A percentile compares a stretch with the other conserved stretches of the same genome.
These are phyloP conservation scores for Drosophila basisetae DNA, from an alignment of 2,888 invertebrate genomes.

Conservation along the genomic window DNA sequence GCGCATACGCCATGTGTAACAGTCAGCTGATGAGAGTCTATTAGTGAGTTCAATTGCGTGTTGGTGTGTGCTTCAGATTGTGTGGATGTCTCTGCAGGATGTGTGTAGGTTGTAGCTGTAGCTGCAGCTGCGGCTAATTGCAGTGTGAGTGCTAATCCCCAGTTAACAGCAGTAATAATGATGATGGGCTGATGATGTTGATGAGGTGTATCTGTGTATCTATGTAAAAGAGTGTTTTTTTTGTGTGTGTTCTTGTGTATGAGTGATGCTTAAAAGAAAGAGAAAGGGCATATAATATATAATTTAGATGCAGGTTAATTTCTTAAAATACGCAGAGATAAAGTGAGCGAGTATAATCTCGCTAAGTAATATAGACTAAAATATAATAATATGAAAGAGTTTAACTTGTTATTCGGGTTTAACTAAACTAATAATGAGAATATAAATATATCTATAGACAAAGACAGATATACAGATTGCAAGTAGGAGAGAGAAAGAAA, in stretches of 20 bases:
- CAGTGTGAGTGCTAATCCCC: constrained; percentile 45
- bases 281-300: too few relatives aligned
- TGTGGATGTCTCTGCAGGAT: constrained; percentile 15
- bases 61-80: neutral
- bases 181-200: constrained; percentile 26
- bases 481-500: too few relatives aligned
- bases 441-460: too few relatives aligned
- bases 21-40: constrained; percentile 49
- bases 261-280: neutral
- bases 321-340: too few relatives aligned
- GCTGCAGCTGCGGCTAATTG: constrained; percentile 59
- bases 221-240: neutral
- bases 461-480: too few relatives aligned
- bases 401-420: too few relatives aligned
- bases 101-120: constrained; percentile 29
- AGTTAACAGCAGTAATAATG: constrained; percentile 30
- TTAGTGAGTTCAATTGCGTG: constrained; percentile 32
- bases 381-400: neutral
- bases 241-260: neutral
- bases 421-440: too few relatives aligned
- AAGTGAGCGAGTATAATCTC: too few relatives aligned
- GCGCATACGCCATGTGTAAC: constrained; percentile 43
- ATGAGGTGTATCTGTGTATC: neutral
- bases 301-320: too few relatives aligned
- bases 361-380: too few relatives aligned